Base-by-base conservation (phyloP, 2,888 invertebrate species). In the Cinara cedri region DNA sequence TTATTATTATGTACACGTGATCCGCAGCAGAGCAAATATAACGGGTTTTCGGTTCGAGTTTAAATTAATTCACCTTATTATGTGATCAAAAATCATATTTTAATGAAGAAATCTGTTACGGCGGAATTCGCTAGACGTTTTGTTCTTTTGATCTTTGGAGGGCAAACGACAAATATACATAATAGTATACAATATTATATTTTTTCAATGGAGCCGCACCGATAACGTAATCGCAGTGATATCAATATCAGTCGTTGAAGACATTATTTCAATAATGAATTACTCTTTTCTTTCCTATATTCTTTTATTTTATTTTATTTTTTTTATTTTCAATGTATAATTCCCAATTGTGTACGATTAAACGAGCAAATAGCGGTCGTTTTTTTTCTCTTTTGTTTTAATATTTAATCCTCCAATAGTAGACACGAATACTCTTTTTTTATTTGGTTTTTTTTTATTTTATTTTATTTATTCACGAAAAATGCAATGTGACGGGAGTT, bases 231-330 rank as follows among this genome's bases (percentile, higher is more conserved):
- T 60, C 3, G 26, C 24, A 1, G 10, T 26, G 26, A n/a, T n/a
- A n/a, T 26, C 2, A 60, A 60, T 60, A 26, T n/a, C 16, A 9
- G 1, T 9, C 10, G 1, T 16, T 3, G 16, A 2, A 34, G n/a
- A 42, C n/a, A 62, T 42, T 34, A 62, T 42, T 62, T 34, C n/a
- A 62, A 62, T 62, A 62, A 1, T 42, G 11, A 62, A 62, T 42
- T 62, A 11, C 6, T n/a, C n/a, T n/a, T n/a, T n/a, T n/a, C n/a
- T n/a, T n/a, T n/a, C n/a, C n/a, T n/a, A n/a, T n/a, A n/a, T n/a
- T n/a, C n/a, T n/a, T n/a, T n/a, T n/a, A n/a, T n/a, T n/a, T n/a
- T n/a, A 46, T 13, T 13, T 46, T 13, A 13, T 46, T 46, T 3
- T 46, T 46, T 62, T 34, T n/a, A 16, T 26, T 34, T 62, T 62